A percentile compares a stretch with the other conserved stretches of the same genome.
These are phyloP conservation scores for Dryobates pubescens DNA, from an alignment of 2,797 vertebrate species.

Conservation along the genomic window DNA sequence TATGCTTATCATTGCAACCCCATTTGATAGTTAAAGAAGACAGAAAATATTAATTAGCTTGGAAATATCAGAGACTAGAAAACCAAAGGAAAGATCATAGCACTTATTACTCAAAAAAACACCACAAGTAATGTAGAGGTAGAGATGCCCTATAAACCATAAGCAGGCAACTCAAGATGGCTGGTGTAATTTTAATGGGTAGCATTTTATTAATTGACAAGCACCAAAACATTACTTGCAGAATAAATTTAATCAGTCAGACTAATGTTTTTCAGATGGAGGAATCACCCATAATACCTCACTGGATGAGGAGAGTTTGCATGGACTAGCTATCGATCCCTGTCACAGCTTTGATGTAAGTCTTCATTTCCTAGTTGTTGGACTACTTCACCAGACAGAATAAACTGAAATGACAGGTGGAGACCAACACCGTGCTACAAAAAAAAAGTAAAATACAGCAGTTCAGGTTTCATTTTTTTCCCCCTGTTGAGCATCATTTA, in stretches of 20 bases:
- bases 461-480: background rate
- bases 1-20: slow-evolving; percentile 51
- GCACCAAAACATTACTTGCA: background rate
- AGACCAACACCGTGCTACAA: background rate
- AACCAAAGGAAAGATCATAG: background rate
- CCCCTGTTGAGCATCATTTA: background rate
- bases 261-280: background rate
- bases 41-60: slow-evolving; percentile 56
- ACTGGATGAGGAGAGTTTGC: background rate
- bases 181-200: background rate
- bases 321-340: background rate
- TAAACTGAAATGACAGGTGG: accelerated
- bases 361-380: background rate
- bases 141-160: background rate
- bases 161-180: background rate
- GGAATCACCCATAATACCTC: background rate
- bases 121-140: background rate
- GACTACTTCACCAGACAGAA: background rate
- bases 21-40: slow-evolving; percentile 16
- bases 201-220: background rate
- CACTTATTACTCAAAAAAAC: background rate
- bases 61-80: background rate
- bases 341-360: background rate
- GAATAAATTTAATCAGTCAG: background rate
- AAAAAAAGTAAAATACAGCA: background rate